These are phyloP conservation scores for Spodoptera frugiperda DNA, from an alignment of 1,140 invertebrate species.

Conservation along the genomic window DNA sequence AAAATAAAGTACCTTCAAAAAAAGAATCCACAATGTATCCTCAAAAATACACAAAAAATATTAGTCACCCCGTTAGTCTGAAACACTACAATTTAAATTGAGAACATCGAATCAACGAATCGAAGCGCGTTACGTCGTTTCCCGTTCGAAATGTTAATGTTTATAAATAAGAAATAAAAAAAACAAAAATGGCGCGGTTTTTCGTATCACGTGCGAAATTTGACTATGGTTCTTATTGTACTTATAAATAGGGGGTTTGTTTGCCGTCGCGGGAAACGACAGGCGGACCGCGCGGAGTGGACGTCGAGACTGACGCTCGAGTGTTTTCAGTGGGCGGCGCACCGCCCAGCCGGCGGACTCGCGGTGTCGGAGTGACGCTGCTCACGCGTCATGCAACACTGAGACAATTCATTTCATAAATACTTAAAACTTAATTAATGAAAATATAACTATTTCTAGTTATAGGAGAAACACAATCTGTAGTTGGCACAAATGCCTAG, in stretches of 20 bases:
- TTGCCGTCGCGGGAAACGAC: constrained; percentile 71
- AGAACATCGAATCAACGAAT: constrained; percentile 57
- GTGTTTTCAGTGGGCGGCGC: constrained; percentile 74
- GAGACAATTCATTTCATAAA: constrained; percentile 52
- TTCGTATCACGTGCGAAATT: constrained; percentile 43
- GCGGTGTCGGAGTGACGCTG: constrained; percentile 56
- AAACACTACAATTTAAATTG: constrained; percentile 67
- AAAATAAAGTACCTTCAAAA: constrained; percentile 60
- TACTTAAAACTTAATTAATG: background rate
- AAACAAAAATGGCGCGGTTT: constrained; percentile 53
- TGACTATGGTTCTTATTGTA: constrained; percentile 41
- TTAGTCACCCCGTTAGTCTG: constrained; percentile 61
- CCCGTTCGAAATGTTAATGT: constrained; percentile 53
- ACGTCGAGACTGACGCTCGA: constrained; percentile 80
- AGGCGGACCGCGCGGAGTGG: constrained; percentile 86
- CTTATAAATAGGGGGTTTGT: constrained; percentile 60
- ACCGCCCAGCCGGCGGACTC: constrained; percentile 61
- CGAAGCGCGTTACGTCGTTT: constrained; percentile 61
- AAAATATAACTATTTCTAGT: background rate
- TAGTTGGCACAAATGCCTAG: too few species aligned
- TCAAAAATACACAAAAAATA: constrained; percentile 62
- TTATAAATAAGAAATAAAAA: constrained; percentile 51
- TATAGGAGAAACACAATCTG: background rate
- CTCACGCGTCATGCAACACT: constrained; percentile 71
- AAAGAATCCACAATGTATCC: constrained; percentile 68